These are phyloP conservation scores for Salpingus planirostris DNA, from an alignment of 2,888 invertebrate species.

Conservation along the genomic window DNA sequence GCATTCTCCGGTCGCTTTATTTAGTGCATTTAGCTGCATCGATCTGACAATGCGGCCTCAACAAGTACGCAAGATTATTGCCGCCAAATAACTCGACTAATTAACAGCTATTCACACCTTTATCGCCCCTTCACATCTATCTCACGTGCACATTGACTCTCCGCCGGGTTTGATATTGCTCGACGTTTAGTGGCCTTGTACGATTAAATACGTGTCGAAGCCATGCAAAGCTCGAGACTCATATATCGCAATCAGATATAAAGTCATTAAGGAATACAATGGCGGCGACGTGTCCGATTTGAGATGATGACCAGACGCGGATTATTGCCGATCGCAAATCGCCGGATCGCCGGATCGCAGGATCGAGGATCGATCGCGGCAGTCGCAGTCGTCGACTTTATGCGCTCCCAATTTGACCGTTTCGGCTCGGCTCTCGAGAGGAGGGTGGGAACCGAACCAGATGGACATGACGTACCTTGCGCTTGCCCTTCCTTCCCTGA, in stretches of 20 bases:
- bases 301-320: slow-evolving; percentile 21
- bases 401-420: no score
- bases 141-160: slow-evolving; percentile 12
- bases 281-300: slow-evolving; percentile 4
- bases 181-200: slow-evolving; percentile 10
- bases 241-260: slow-evolving; percentile 11
- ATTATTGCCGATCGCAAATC: slow-evolving; percentile 18
- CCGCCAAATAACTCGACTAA: slow-evolving; percentile 5
- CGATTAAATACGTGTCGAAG: slow-evolving; percentile 13
- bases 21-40: slow-evolving; percentile 11
- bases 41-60: slow-evolving; percentile 10
- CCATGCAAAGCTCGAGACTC: slow-evolving; percentile 5
- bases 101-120: slow-evolving; percentile 16
- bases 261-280: slow-evolving; percentile 11
- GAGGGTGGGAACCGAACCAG: no score
- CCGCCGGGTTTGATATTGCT: slow-evolving; percentile 9
- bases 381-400: no score
- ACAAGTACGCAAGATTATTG: slow-evolving; percentile 4
- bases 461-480: no score
- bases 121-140: slow-evolving; percentile 15
- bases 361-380: no score
- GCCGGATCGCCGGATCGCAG: slow-evolving; percentile 6
- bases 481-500: no score
- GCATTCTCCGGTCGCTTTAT: slow-evolving; percentile 11
- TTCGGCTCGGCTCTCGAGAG: no score